Base-by-base conservation (phyloP, 2,113 vertebrate genomes). In the Vicugna pacos region DNA sequence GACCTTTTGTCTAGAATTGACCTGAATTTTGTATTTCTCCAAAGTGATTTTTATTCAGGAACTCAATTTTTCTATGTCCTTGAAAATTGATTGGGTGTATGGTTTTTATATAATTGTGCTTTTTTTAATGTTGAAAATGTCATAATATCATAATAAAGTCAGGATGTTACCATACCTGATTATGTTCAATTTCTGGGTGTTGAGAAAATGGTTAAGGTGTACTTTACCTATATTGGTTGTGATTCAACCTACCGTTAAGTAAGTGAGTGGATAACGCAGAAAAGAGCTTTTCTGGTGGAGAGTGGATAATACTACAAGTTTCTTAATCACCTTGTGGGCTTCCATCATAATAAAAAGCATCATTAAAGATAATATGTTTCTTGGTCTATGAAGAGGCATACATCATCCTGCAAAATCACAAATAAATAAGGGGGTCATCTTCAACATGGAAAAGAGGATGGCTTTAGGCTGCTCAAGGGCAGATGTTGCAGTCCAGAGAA, bases 11-110 rank as follows among this genome's bases (percentile, higher is more conserved):
- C 30, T 32, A 60, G 35, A 56, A 62, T 72, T 64, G 30, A 8
- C 17, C 62, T 64, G 14, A 82, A 54, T 70, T 95, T 81, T 82
- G 7, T 70, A n/a, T 91, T 73, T 91, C 69, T 76, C 20, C n/a
- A 52, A 76, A 75, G 26, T 89, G 42, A 65, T 20, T 89, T 97
- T 95, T 84, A 64, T 52, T 46, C 46, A 92, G 11, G 35, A 85
- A 75, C 46, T 75, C 30, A 58, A 5, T 70, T 77, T 93, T 77
- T 48, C 13, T 87, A 83, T 32, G 65, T 76, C 48, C 73, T 87
- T 60, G n/a, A 90, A 69, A 94, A 87, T 56, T 46, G 52, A 80
- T 12, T 69, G 30, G 30, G n/a, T 76, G 13, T 83, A 9, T 92
- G 24, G 82, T 91, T 93, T 93, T 93, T 91, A 42, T 26, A 3